A percentile compares a stretch with the other conserved stretches of the same genome.
Conservation (phyloP, 1,140 invertebrate species). For the Megalopta genalis region DNA sequence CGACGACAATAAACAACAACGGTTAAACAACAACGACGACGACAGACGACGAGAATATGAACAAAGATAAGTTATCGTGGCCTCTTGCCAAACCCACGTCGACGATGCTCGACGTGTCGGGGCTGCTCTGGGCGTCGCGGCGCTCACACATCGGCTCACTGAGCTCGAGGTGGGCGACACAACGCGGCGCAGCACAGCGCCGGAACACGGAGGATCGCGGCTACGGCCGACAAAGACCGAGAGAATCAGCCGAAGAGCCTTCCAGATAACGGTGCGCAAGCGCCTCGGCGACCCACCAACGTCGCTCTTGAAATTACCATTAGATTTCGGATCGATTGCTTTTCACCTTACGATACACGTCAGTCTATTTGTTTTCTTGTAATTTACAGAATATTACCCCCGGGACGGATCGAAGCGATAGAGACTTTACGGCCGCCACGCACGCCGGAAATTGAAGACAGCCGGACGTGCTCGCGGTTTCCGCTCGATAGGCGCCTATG, state of each 20-base stretch:
- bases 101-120: conserved; percentile 42
- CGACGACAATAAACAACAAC: conserved; percentile 17
- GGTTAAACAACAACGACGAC: conserved; percentile 26
- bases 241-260: conserved; percentile 57
- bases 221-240: conserved; percentile 64
- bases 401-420: no score
- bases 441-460: no score
- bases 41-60: conserved; percentile 25
- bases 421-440: no score
- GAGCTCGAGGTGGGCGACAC: conserved; percentile 64
- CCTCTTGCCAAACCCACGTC: conserved; percentile 49
- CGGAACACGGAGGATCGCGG: conserved; percentile 59
- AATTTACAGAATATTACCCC: neutral
- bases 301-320: conserved; percentile 23
- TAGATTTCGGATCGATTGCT: conserved; percentile 9
- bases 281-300: conserved; percentile 10
- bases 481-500: no score
- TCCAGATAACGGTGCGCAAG: conserved; percentile 50
- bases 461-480: no score
- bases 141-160: conserved; percentile 68
- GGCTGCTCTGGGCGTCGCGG: conserved; percentile 63
- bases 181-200: neutral
- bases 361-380: neutral
- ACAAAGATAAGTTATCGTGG: conserved; percentile 30
- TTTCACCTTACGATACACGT: neutral